Base-by-base conservation (phyloP, 2,888 invertebrate species). In the Bembecia ichneumoniformis region DNA sequence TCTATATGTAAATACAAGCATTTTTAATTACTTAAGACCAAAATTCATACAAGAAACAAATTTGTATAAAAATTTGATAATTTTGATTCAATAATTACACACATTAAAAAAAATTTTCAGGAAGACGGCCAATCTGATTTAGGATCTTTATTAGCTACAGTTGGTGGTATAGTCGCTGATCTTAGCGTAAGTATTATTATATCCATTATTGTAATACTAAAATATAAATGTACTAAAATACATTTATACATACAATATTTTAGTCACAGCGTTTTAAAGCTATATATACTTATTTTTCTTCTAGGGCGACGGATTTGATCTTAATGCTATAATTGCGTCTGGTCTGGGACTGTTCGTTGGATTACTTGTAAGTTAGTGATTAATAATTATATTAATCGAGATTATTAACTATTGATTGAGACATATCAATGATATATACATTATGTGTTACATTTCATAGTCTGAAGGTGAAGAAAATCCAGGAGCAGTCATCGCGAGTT, bases 121-220 rank as follows among this genome's bases (percentile, higher is more conserved):
- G 86, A 82, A 63, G 81, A 82, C 14, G 88, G 86, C 1, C 74
- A 83, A 47, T 87, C 87, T 4, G 87, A 88, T 62, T 68, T 88
- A 50, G 87, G 87, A 47, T 74, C 84, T 3, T 60, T 88, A 34
- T 59, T 88, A 16, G 78, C 82, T 1, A 70, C 84, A n/a, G 68
- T 87, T n/a, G 77, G 83, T 55, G 81, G 82, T 17, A 86, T 88
- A 43, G 71, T 87, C 11, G 79, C 68, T 10, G 82, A 74, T 59
- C 73, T 88, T 14, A 87, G 87, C 55, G 87, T 87, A 68, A 82
- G 87, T 82, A 47, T 15, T n/a, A 11, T 15, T 44, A 44, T 44
- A 5, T 40, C 7, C 11, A 36, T 44, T 4, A 3, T 9, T 14
- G 10, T 44, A 7, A 44, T 16, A 9, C 5, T 13, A n/a, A n/a